Conservation (phyloP, 2,888 invertebrate species). For the Noctua comes region DNA sequence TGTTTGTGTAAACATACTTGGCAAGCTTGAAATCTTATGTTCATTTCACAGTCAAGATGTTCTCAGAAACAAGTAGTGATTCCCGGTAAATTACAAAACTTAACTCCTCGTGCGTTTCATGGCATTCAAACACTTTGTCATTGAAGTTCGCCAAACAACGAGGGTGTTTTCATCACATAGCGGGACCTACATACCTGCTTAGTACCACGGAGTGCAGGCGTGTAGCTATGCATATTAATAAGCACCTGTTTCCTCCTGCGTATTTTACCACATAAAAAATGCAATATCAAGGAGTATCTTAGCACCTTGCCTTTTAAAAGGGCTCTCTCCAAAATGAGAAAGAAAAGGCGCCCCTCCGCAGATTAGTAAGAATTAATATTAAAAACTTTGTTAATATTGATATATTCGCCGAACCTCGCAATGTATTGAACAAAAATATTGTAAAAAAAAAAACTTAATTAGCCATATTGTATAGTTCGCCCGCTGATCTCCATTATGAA, state of each 20-base stretch:
- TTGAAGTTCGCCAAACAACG: not conserved
- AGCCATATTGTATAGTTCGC: too few relatives aligned
- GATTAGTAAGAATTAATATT: not conserved
- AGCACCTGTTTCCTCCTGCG: not conserved
- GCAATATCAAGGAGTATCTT: not conserved
- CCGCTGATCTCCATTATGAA: too few relatives aligned
- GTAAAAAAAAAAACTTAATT: too few relatives aligned
- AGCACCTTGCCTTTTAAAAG: not conserved
- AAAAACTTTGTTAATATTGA: not conserved
- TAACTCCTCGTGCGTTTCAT: not conserved
- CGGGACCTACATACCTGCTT: too few relatives aligned
- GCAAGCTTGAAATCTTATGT: not conserved
- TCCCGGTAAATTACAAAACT: not conserved
- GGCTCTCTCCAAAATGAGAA: not conserved
- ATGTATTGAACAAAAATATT: too few relatives aligned
- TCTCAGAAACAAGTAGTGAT: not conserved
- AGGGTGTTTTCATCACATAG: too few relatives aligned
- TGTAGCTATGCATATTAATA: conserved; percentile 30
- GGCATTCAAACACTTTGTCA: not conserved
- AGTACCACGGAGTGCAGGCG: not conserved
- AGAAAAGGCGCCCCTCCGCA: not conserved
- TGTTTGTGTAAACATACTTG: not conserved
- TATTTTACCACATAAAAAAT: conserved; percentile 22
- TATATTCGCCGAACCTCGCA: too few relatives aligned
- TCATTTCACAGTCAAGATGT: not conserved